phyloP scores from a whole-genome alignment of 2,113 vertebrate genomes.

The Protomyctophum bolini region DNA sequence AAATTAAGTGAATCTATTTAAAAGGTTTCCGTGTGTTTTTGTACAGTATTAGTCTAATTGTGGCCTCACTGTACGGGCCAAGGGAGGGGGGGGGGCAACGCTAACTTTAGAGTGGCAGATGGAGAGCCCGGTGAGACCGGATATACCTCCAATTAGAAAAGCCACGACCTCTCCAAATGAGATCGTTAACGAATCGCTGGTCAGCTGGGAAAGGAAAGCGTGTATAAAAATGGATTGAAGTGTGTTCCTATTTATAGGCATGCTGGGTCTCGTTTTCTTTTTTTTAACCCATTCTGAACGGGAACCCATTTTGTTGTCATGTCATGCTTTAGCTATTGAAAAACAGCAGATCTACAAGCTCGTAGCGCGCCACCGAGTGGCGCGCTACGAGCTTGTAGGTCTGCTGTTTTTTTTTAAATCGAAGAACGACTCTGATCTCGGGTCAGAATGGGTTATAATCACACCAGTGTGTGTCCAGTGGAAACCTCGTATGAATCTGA shows the following conservation, averaged over 20 bases:
- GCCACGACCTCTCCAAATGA: conserved; percentile 69
- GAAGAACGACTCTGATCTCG: too few relatives aligned
- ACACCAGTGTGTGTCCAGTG: too few relatives aligned
- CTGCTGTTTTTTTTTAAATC: too few relatives aligned
- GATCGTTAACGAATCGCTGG: conserved; percentile 65
- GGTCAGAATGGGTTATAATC: too few relatives aligned
- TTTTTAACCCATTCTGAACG: too few relatives aligned
- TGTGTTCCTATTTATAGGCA: conserved; percentile 57
- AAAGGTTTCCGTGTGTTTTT: conserved; percentile 21
- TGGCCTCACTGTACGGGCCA: conserved; percentile 28
- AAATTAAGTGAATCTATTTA: conserved; percentile 19
- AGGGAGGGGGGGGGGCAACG: conserved; percentile 15
- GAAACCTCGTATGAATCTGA: too few relatives aligned
- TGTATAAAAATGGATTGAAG: conserved; percentile 51
- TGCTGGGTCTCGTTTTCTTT: conserved; percentile 24
- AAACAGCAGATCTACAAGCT: too few relatives aligned
- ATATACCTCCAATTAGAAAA: conserved; percentile 67
- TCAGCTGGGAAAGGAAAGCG: conserved; percentile 64
- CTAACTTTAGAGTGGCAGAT: conserved; percentile 63
- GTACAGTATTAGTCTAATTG: conserved; percentile 25
- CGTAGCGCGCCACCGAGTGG: too few relatives aligned
- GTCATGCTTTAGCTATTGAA: too few relatives aligned
- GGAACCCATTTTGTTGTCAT: too few relatives aligned
- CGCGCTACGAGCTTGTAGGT: too few relatives aligned
- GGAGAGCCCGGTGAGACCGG: conserved; percentile 45